phyloP scores from a whole-genome alignment of 2,797 vertebrate species.

The Periparus ater region DNA sequence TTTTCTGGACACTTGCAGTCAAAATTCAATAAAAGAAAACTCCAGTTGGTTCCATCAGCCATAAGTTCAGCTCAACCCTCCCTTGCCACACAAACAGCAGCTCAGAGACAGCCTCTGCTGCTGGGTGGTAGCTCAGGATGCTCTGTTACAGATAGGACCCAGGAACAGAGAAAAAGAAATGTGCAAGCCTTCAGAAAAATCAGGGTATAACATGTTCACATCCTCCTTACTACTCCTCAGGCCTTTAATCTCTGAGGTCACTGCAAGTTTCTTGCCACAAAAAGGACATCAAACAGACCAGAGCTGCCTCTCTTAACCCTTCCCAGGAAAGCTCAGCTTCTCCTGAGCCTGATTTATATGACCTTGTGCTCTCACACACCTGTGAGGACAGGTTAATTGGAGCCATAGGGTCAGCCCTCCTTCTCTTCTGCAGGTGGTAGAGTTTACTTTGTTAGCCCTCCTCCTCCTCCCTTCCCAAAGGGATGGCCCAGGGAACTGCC shows the following conservation, averaged over 20 bases:
- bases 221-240: not conserved
- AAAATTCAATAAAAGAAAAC: not conserved
- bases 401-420: not conserved
- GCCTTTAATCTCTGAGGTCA: not conserved
- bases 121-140: fast-evolving
- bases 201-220: fast-evolving
- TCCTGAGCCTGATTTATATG: not conserved
- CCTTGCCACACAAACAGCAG: not conserved
- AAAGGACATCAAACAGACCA: not conserved
- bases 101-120: not conserved
- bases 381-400: not conserved
- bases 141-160: not conserved
- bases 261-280: not conserved
- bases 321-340: fast-evolving
- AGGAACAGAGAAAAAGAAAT: not conserved
- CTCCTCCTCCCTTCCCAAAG: not conserved
- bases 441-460: not conserved
- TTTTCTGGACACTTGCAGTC: not conserved
- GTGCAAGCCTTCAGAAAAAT: not conserved
- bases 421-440: not conserved
- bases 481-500: not conserved
- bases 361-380: not conserved
- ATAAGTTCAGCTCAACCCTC: not conserved
- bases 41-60: fast-evolving
- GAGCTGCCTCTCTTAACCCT: not conserved